Evolutionary conservation across 2,888 invertebrate genomes (phyloP).

Genomic region (Xestia xanthographa): DNA sequence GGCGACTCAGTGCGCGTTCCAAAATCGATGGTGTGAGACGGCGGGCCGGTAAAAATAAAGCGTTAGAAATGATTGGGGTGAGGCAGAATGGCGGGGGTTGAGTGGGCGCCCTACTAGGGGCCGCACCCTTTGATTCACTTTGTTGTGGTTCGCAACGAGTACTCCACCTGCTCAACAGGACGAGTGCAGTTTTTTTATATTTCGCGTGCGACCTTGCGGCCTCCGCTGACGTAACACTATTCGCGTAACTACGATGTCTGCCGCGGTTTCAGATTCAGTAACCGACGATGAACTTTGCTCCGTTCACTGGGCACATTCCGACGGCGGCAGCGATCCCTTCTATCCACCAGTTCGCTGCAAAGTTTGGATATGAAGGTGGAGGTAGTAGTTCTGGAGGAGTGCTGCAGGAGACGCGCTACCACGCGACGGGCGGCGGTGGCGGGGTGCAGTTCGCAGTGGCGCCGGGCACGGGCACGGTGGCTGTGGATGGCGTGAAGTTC

Average conservation of each 20-base stretch:
- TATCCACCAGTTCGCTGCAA: constrained; percentile 96
- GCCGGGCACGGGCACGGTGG: constrained; percentile 73
- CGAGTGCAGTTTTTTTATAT: constrained; percentile 67
- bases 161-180: constrained; percentile 70
- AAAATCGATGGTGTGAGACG: constrained; percentile 86
- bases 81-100: constrained; percentile 90
- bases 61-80: constrained; percentile 88
- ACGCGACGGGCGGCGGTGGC: constrained; percentile 73
- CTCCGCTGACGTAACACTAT: constrained; percentile 51
- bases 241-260: constrained; percentile 66
- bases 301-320: constrained; percentile 95
- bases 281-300: constrained; percentile 95
- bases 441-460: constrained; percentile 84
- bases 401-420: constrained; percentile 86
- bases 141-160: constrained; percentile 71
- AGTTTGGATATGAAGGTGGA: constrained; percentile 90
- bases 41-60: constrained; percentile 90
- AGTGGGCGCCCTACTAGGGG: constrained; percentile 85
- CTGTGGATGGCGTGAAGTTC: constrained; percentile 91
- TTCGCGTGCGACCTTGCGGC: constrained; percentile 61
- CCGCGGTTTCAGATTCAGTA: constrained; percentile 73
- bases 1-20: constrained; percentile 64
- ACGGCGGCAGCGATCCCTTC: constrained; percentile 94
- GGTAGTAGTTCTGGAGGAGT: constrained; percentile 76
- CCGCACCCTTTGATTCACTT: constrained; percentile 83